Conservation (phyloP, 1,140 invertebrate species). For the Trichomalopsis sarcophagae region DNA sequence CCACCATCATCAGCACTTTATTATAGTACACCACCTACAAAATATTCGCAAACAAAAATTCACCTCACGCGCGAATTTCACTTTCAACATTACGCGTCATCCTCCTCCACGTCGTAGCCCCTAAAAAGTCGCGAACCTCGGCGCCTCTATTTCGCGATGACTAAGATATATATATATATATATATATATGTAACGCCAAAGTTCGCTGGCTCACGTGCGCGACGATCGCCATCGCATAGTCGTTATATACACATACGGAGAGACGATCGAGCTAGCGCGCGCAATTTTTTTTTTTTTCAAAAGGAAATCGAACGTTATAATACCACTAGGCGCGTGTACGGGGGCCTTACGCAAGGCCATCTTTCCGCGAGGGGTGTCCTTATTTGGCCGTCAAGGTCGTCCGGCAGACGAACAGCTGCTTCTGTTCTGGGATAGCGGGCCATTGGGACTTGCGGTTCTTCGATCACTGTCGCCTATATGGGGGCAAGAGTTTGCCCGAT, state of each 20-base stretch:
- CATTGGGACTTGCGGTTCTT: conserved; percentile 9
- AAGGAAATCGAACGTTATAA: not conserved
- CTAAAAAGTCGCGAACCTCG: conserved; percentile 13
- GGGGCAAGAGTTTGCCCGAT: not conserved
- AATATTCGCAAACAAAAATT: not conserved
- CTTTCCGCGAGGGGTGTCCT: not conserved
- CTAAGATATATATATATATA: conserved; percentile 4
- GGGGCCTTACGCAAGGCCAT: conserved; percentile 5
- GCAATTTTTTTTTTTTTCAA: not conserved
- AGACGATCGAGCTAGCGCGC: no score
- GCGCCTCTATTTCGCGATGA: not conserved
- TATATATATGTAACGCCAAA: not conserved
- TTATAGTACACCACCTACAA: not conserved
- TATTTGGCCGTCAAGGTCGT: not conserved
- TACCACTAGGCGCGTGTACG: not conserved
- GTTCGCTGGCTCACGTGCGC: not conserved
- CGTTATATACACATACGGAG: no score
- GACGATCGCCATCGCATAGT: not conserved
- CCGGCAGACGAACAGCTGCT: not conserved
- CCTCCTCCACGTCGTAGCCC: not conserved
- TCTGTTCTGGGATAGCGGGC: not conserved
- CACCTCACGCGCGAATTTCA: conserved; percentile 5
- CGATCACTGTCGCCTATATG: not conserved
- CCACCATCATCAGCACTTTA: not conserved
- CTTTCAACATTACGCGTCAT: not conserved